Base-by-base conservation (phyloP, 2,888 invertebrate genomes). In the Ophion ventricosus region DNA sequence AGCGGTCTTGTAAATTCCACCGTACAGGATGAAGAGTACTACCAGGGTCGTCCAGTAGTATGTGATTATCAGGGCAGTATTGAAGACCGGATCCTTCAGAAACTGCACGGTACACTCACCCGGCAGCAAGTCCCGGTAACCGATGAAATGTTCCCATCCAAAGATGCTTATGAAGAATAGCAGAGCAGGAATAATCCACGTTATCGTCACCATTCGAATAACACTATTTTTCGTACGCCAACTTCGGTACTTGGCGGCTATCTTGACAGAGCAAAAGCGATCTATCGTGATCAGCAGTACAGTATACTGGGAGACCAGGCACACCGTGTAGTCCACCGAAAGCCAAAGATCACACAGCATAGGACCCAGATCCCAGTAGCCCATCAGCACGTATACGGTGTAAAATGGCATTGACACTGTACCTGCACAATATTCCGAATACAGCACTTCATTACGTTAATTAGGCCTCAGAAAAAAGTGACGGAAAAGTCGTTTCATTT, bases 391-490 rank as follows among this genome's bases (percentile, higher is more conserved):
- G 94, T 99, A 99, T 87, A 99, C 97, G 35, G 99, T 99, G 94
- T 98, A 99, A 94, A 99, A 99, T 77, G 99, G 99, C 97, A 99
- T 98, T 40, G 99, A 99, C 84, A 99, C 97, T 72, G 98, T 97
- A 91, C 99, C 97, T 97, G 95, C 61, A 89, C 85, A 79, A 80
- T 49, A 43, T 64, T 3, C 40, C 49, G 49, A 80, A 54, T 11
- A 20, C 3, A 72, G 29, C 26, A 0, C 59, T 49, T 64, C 26
- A 49, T 74, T 25, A 56, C 4, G n/a, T 10, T n/a, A 61, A 49
- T 49, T n/a, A 29, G 25, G 20, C 26, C 20, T 14, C 7, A 35
- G 14, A 35, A 2, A 56, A 35, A 35, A 20, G 35, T 35, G n/a
- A 23, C 23, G 17, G 11, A 59, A 43, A 8, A 10, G 1, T 43